These are phyloP conservation scores for Arnoldichthys spilopterus DNA, from an alignment of 2,797 vertebrate genomes.

Conservation along the genomic window DNA sequence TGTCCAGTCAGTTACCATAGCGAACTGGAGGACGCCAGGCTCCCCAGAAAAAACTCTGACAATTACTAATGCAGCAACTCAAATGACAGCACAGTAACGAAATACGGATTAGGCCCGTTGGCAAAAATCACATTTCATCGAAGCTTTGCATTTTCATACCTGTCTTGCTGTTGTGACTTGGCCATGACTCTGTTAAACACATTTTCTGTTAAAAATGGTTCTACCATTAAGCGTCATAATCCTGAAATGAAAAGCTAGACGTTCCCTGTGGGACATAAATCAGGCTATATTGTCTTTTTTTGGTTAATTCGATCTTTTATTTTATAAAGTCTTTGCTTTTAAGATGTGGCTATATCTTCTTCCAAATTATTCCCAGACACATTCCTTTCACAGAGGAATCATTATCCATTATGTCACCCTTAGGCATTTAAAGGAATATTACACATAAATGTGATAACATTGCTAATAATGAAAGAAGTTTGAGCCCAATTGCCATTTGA, in stretches of 20 bases:
- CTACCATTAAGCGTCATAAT: slow-evolving; percentile 27
- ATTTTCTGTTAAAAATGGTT: slow-evolving; percentile 28
- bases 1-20: background rate
- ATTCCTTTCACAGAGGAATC: slow-evolving; percentile 19
- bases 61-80: background rate
- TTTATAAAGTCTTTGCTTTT: slow-evolving; percentile 11
- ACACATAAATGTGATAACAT: background rate
- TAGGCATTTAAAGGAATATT: slow-evolving; percentile 4
- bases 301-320: background rate
- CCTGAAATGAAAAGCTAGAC: slow-evolving; percentile 37
- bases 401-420: slow-evolving; percentile 1
- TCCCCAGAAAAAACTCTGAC: background rate
- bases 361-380: slow-evolving; percentile 8
- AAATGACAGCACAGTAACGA: background rate
- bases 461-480: background rate
- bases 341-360: slow-evolving; percentile 7
- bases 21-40: background rate
- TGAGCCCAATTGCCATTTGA: background rate
- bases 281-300: slow-evolving; percentile 13
- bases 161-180: background rate
- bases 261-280: slow-evolving; percentile 20
- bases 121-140: background rate
- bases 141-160: background rate
- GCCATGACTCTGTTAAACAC: background rate
- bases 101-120: background rate